A percentile compares a stretch with the other conserved stretches of the same genome.
Evolutionary conservation across 2,888 invertebrate genomes (phyloP).

Genomic region (Phyto melanocephala): DNA sequence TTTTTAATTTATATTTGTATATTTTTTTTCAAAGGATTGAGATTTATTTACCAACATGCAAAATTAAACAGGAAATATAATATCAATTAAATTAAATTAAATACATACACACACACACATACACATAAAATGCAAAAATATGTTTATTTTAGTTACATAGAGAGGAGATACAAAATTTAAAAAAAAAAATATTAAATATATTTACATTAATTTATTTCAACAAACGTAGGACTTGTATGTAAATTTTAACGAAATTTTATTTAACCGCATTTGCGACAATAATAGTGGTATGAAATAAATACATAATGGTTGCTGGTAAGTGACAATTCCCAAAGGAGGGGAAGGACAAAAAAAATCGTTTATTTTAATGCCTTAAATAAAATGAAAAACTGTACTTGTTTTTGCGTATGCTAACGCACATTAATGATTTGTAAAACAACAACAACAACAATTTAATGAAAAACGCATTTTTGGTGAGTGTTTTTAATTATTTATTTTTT

Average conservation of each 20-base stretch:
- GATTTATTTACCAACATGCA: not conserved
- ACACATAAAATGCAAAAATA: too few species aligned
- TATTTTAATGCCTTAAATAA: slow-evolving; percentile 7
- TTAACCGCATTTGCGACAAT: slow-evolving; percentile 59
- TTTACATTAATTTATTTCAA: slow-evolving; percentile 40
- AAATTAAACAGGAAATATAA: not conserved
- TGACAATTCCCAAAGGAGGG: slow-evolving; percentile 26
- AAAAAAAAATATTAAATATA: slow-evolving; percentile 53
- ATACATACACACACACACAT: too few species aligned
- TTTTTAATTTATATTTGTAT: slow-evolving; percentile 20
- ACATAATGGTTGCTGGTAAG: slow-evolving; percentile 1
- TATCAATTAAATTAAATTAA: not conserved
- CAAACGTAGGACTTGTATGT: not conserved
- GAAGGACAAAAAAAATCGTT: not conserved
- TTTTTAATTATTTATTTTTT: slow-evolving; percentile 8
- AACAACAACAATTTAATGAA: not conserved
- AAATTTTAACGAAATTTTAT: too few species aligned
- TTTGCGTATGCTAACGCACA: not conserved
- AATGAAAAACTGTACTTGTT: slow-evolving; percentile 53
- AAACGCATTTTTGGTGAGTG: slow-evolving; percentile 46
- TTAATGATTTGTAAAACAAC: not conserved
- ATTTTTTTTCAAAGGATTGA: not conserved
- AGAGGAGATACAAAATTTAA: not conserved
- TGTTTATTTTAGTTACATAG: too few species aligned
- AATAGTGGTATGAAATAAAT: slow-evolving; percentile 31